Conservation (phyloP, 1,140 invertebrate genomes). For the Gerris buenoi region DNA sequence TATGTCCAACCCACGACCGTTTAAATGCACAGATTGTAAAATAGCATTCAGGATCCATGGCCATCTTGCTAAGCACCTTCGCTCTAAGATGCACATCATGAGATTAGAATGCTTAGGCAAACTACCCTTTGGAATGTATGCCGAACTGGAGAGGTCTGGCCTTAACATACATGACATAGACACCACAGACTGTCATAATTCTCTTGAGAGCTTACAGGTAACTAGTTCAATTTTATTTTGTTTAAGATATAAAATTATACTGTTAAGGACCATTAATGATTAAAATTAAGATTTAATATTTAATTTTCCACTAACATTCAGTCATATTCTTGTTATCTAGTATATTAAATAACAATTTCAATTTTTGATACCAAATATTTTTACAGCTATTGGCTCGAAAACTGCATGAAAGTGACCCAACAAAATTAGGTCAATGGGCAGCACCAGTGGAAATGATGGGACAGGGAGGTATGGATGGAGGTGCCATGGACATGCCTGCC, state of each 20-base stretch:
- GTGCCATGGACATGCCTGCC: neutral
- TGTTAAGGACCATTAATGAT: no score
- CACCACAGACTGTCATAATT: slow-evolving; percentile 85
- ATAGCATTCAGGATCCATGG: slow-evolving; percentile 92
- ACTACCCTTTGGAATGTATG: slow-evolving; percentile 87
- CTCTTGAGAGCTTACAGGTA: slow-evolving; percentile 67
- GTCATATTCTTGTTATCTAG: no score
- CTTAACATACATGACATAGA: slow-evolving; percentile 84
- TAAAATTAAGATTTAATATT: no score
- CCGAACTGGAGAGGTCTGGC: slow-evolving; percentile 80
- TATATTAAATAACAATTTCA: no score
- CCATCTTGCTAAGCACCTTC: slow-evolving; percentile 86
- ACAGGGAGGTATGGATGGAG: neutral
- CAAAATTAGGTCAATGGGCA: slow-evolving; percentile 45
- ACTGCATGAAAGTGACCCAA: slow-evolving; percentile 65
- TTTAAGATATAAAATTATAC: no score
- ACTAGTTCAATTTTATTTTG: slow-evolving; percentile 6
- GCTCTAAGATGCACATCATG: slow-evolving; percentile 94
- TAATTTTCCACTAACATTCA: no score
- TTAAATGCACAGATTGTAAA: slow-evolving; percentile 88
- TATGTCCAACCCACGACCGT: slow-evolving; percentile 78
- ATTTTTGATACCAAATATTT: no score
- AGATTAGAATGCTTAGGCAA: slow-evolving; percentile 82
- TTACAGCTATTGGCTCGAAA: slow-evolving; percentile 59
- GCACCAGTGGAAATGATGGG: neutral